A percentile compares a stretch with the other conserved stretches of the same genome.
phyloP scores from a whole-genome alignment of 1,140 invertebrate genomes.

The Neodiprion fabricii region DNA sequence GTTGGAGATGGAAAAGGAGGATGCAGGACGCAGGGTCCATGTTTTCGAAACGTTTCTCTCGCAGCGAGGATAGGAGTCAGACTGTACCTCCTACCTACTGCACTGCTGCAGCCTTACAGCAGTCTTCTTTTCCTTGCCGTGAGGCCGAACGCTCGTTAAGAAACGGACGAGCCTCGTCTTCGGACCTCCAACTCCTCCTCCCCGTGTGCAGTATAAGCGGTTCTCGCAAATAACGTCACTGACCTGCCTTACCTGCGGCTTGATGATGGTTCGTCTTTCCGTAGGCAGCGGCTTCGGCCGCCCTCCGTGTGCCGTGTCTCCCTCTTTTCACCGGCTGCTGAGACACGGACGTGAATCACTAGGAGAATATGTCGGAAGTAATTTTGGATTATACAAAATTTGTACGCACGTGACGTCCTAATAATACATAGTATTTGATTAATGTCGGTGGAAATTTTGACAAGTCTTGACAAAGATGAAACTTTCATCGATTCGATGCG shows the following conservation, averaged over 20 bases:
- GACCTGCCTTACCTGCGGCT: constrained; percentile 26
- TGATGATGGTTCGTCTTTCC: neutral
- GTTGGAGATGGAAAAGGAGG: constrained; percentile 23
- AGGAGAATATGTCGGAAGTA: too few relatives aligned
- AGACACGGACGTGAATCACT: too few relatives aligned
- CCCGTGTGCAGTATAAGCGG: constrained; percentile 10
- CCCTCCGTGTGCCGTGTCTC: too few relatives aligned
- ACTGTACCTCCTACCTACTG: neutral
- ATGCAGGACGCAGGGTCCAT: neutral
- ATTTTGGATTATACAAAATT: too few relatives aligned
- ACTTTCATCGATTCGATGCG: too few relatives aligned
- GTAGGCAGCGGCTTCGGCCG: too few relatives aligned
- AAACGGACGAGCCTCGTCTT: neutral
- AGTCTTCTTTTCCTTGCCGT: too few relatives aligned
- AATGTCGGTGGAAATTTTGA: too few relatives aligned
- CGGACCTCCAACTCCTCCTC: neutral
- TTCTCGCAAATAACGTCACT: constrained; percentile 25
- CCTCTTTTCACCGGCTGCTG: too few relatives aligned
- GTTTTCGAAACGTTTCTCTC: neutral
- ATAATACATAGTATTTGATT: too few relatives aligned
- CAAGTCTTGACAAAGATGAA: too few relatives aligned
- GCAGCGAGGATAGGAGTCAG: neutral
- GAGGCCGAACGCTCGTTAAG: constrained; percentile 10
- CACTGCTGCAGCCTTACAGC: neutral
- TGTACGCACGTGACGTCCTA: too few relatives aligned